These are phyloP conservation scores for Palloptera scutellata DNA, from an alignment of 2,888 invertebrate species.

Conservation along the genomic window DNA sequence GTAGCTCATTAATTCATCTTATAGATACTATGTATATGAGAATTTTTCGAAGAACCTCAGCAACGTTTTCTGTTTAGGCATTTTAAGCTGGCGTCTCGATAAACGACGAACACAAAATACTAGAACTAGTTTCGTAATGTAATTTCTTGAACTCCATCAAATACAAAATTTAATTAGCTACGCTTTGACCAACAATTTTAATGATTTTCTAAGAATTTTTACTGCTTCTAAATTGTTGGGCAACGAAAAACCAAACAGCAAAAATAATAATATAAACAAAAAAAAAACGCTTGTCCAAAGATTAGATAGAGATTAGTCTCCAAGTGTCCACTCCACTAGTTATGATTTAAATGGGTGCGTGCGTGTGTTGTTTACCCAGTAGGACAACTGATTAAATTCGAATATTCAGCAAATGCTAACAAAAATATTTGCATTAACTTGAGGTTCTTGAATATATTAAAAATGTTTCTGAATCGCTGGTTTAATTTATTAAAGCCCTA, in stretches of 20 bases:
- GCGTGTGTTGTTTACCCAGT: too few relatives aligned
- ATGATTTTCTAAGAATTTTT: slow-evolving; percentile 30
- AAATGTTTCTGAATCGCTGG: too few relatives aligned
- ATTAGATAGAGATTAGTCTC: slow-evolving; percentile 37
- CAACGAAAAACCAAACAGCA: slow-evolving; percentile 21
- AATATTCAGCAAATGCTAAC: too few relatives aligned
- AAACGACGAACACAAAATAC: not conserved
- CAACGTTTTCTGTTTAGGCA: slow-evolving; percentile 5
- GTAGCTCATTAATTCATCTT: slow-evolving; percentile 26
- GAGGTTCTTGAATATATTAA: too few relatives aligned
- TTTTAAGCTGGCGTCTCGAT: slow-evolving; percentile 17
- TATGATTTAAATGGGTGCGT: not conserved
- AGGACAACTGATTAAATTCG: too few relatives aligned
- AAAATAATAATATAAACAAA: too few relatives aligned
- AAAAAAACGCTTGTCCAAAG: slow-evolving; percentile 27
- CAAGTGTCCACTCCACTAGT: slow-evolving; percentile 44
- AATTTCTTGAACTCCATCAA: not conserved
- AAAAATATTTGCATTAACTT: too few relatives aligned
- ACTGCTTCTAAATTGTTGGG: not conserved
- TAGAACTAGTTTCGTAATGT: slow-evolving; percentile 5
- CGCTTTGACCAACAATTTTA: slow-evolving; percentile 27
- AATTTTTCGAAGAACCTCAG: too few relatives aligned
- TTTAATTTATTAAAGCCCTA: too few relatives aligned
- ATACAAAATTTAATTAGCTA: slow-evolving; percentile 30
- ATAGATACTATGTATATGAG: slow-evolving; percentile 6